Evolutionary conservation across 2,888 invertebrate species (phyloP).

Genomic region (Oasisia sp.): DNA sequence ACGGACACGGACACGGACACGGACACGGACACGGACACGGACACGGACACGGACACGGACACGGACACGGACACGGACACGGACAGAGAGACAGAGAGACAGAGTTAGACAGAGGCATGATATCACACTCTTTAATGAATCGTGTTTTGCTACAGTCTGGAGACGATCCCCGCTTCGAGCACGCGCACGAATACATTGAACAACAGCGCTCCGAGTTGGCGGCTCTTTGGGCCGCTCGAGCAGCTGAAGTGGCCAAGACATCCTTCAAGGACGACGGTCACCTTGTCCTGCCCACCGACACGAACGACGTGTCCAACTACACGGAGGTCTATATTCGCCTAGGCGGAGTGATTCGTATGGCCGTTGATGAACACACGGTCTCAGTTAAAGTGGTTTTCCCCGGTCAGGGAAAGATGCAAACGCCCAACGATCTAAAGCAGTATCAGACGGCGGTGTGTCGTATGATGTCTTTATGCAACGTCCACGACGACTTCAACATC

Average conservation of each 20-base stretch:
- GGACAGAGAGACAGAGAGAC: too few relatives aligned
- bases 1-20: too few relatives aligned
- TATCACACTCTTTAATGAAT: neutral
- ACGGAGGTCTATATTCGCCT: neutral
- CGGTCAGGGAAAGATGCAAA: neutral
- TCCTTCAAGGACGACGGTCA: neutral
- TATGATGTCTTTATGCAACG: neutral
- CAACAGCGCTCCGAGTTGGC: neutral
- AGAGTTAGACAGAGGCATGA: too few relatives aligned
- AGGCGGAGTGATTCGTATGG: neutral
- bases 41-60: too few relatives aligned
- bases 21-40: too few relatives aligned
- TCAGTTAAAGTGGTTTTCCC: neutral
- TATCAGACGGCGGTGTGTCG: neutral
- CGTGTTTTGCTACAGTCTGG: neutral
- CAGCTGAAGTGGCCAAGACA: neutral
- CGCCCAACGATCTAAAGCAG: neutral
- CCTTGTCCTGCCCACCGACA: neutral
- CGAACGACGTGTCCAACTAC: slow-evolving; percentile 7
- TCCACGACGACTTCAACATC: neutral
- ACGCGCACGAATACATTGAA: neutral
- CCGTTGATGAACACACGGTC: neutral
- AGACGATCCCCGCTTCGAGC: neutral
- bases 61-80: too few relatives aligned
- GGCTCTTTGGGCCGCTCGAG: neutral